These are phyloP conservation scores for Polypterus senegalus DNA, from an alignment of 2,113 vertebrate species.

Conservation along the genomic window DNA sequence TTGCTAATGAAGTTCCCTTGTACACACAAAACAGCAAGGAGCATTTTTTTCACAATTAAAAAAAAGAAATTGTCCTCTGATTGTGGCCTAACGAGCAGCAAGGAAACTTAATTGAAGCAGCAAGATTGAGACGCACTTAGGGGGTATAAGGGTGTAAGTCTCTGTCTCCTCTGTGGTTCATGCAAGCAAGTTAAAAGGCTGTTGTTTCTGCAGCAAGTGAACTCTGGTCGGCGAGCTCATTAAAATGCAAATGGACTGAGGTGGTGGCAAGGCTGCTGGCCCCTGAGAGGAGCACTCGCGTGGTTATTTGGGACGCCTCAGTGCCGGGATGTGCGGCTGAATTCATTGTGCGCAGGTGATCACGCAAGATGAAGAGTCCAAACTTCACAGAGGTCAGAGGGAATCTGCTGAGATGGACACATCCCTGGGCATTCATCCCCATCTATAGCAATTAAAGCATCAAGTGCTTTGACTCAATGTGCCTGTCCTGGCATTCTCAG, in stretches of 20 bases:
- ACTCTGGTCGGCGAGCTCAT: slow-evolving; percentile 15
- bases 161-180: not conserved
- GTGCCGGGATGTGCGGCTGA: slow-evolving; percentile 58
- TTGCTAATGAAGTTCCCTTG: no score
- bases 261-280: slow-evolving; percentile 6
- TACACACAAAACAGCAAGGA: no score
- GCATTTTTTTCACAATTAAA: no score
- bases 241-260: slow-evolving; percentile 18
- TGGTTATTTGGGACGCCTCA: slow-evolving; percentile 49
- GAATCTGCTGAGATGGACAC: slow-evolving; percentile 38
- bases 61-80: not conserved
- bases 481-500: slow-evolving; percentile 1
- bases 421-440: slow-evolving; percentile 26
- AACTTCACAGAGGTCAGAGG: slow-evolving; percentile 22
- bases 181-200: slow-evolving; percentile 18
- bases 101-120: not conserved
- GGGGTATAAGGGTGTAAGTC: slow-evolving; percentile 3
- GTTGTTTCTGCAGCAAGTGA: slow-evolving; percentile 9
- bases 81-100: not conserved
- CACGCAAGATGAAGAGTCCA: slow-evolving; percentile 43
- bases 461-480: slow-evolving; percentile 10
- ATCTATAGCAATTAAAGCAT: slow-evolving; percentile 17
- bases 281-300: slow-evolving; percentile 15
- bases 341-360: slow-evolving; percentile 59
- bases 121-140: not conserved